Conservation (phyloP, 1,140 invertebrate genomes). For the Penaeus vannamei region DNA sequence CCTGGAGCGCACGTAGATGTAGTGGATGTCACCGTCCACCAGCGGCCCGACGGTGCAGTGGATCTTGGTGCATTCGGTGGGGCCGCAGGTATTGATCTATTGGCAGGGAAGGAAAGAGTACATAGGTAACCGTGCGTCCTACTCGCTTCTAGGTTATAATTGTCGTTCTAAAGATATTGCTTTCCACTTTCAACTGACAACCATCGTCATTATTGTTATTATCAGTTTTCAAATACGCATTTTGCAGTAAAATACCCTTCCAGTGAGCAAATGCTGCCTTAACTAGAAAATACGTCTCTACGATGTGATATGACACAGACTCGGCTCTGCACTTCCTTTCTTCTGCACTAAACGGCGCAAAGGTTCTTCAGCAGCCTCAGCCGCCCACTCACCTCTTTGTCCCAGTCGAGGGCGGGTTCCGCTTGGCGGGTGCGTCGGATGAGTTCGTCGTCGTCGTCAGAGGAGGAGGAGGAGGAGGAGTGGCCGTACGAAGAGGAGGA, state of each 20-base stretch:
- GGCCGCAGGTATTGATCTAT: conserved; percentile 75
- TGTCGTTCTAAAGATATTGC: too few relatives aligned
- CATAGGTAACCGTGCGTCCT: background rate
- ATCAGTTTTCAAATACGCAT: too few relatives aligned
- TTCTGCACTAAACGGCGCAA: too few relatives aligned
- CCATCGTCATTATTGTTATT: too few relatives aligned
- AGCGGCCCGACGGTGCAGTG: conserved; percentile 82
- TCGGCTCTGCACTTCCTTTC: too few relatives aligned
- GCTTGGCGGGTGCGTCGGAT: conserved; percentile 14
- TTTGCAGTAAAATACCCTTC: too few relatives aligned
- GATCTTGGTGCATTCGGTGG: conserved; percentile 82
- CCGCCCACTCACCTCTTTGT: conserved; percentile 21
- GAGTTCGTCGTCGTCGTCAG: conserved; percentile 25
- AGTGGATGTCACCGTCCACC: conserved; percentile 80
- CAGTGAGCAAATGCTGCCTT: too few relatives aligned
- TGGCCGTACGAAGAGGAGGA: conserved; percentile 9
- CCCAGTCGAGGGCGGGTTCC: background rate
- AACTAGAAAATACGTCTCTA: too few relatives aligned
- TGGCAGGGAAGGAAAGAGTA: background rate
- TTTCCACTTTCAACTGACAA: too few relatives aligned
- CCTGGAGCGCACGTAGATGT: conserved; percentile 83
- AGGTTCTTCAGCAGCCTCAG: too few relatives aligned
- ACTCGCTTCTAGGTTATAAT: background rate
- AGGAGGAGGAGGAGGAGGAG: conserved; percentile 17
- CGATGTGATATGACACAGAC: too few relatives aligned